Conservation (phyloP, 2,113 vertebrate genomes). For the Myxocyprinus asiaticus region DNA sequence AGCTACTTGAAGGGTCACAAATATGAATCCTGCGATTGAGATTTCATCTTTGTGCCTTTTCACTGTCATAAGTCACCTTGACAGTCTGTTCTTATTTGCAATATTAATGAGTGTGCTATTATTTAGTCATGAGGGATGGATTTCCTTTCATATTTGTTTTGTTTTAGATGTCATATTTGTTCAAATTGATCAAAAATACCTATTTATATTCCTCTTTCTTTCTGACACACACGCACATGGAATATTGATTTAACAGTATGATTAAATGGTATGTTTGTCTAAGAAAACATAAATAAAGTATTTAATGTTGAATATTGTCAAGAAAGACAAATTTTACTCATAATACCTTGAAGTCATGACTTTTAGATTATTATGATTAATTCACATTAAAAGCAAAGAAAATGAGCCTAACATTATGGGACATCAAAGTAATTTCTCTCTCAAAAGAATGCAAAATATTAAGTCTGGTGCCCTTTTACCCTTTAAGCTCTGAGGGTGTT, state of each 20-base stretch:
- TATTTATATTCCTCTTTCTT: background rate
- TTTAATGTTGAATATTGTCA: conserved; percentile 30
- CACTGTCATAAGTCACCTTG: background rate
- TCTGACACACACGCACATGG: background rate
- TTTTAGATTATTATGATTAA: conserved; percentile 27
- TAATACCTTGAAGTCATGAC: conserved; percentile 32
- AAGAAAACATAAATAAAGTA: conserved; percentile 32
- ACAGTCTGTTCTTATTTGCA: background rate
- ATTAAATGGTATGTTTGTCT: background rate
- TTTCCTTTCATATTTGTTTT: background rate
- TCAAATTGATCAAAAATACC: background rate
- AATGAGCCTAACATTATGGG: too few species aligned
- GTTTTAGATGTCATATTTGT: background rate
- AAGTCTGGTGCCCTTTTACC: too few species aligned
- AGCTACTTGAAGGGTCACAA: conserved; percentile 28
- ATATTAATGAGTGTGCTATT: background rate
- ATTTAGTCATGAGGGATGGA: background rate
- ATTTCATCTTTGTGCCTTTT: background rate
- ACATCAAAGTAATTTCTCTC: background rate
- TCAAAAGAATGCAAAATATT: too few species aligned
- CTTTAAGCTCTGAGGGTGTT: too few species aligned
- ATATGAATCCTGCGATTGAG: background rate
- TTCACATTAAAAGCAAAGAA: background rate
- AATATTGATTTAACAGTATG: conserved; percentile 34
- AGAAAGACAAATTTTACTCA: background rate